A percentile compares a stretch with the other conserved stretches of the same genome.
These are phyloP conservation scores for Temnothorax ravouxi DNA, from an alignment of 2,888 invertebrate species.

Conservation along the genomic window DNA sequence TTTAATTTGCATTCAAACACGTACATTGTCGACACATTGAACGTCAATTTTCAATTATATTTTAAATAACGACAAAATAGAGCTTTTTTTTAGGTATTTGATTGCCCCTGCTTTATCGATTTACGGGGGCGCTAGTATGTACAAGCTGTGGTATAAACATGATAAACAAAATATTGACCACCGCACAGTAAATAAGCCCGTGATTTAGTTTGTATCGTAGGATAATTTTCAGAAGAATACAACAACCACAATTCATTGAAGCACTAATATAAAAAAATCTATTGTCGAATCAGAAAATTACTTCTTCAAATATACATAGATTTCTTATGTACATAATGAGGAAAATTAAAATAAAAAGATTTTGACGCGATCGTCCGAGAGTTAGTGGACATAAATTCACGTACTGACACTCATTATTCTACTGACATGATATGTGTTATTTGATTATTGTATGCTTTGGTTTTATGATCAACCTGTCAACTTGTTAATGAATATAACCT, in stretches of 20 bases:
- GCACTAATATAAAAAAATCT: background rate
- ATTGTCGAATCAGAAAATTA: background rate
- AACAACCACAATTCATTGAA: background rate
- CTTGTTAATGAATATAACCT: conserved; percentile 38
- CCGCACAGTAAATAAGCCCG: background rate
- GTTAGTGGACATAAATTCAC: background rate
- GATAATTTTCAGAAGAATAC: conserved; percentile 19
- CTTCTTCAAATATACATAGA: background rate
- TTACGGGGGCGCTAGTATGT: conserved; percentile 41
- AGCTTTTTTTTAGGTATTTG: background rate
- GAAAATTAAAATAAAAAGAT: background rate
- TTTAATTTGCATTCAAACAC: background rate
- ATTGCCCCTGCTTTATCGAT: conserved; percentile 47
- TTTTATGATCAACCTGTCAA: conserved; percentile 5
- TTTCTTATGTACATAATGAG: background rate
- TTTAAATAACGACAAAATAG: background rate
- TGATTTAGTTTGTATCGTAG: background rate
- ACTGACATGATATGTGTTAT: background rate
- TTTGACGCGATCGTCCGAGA: too few species aligned
- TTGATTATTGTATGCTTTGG: background rate
- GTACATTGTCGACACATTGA: background rate
- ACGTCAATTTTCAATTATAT: background rate
- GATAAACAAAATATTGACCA: conserved; percentile 36
- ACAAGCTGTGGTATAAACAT: conserved; percentile 9
- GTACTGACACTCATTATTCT: conserved; percentile 30